These are phyloP conservation scores for Drosophila suzukii DNA, from an alignment of 1,140 invertebrate species.

Conservation along the genomic window DNA sequence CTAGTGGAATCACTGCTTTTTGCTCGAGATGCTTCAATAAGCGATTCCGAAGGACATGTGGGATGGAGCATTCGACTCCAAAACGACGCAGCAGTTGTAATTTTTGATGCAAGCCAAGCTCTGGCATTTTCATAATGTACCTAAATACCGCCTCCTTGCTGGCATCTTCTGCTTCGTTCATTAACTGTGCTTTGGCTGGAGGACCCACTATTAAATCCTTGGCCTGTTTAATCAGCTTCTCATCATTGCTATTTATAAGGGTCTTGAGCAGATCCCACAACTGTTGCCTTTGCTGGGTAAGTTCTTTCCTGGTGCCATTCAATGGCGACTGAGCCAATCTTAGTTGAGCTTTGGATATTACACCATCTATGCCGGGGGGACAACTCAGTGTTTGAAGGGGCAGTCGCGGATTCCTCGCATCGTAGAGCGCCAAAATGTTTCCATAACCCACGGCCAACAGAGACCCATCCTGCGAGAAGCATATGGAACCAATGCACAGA, in stretches of 20 bases:
- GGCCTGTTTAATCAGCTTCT: slow-evolving; percentile 61
- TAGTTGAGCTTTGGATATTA: slow-evolving; percentile 66
- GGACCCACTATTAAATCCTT: slow-evolving; percentile 46
- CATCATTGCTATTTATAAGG: slow-evolving; percentile 64
- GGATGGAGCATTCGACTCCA: slow-evolving; percentile 58
- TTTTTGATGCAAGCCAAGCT: slow-evolving; percentile 75
- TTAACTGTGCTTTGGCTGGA: slow-evolving; percentile 5
- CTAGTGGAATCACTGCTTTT: slow-evolving; percentile 11
- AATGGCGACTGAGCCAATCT: slow-evolving; percentile 48
- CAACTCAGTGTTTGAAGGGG: slow-evolving; percentile 86
- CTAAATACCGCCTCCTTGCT: slow-evolving; percentile 54
- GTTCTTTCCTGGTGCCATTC: slow-evolving; percentile 57
- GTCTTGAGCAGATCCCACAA: slow-evolving; percentile 56
- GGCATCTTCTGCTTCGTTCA: slow-evolving; percentile 14
- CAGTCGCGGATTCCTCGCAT: slow-evolving; percentile 85
- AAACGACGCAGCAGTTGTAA: slow-evolving; percentile 73
- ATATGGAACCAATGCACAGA: slow-evolving; percentile 86
- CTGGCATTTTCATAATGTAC: slow-evolving; percentile 73
- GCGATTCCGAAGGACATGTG: slow-evolving; percentile 15
- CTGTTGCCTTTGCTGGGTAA: slow-evolving; percentile 60
- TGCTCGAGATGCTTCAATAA: slow-evolving; percentile 37
- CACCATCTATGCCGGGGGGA: slow-evolving; percentile 66
- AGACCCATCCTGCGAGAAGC: slow-evolving; percentile 91
- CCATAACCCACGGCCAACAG: slow-evolving; percentile 90
- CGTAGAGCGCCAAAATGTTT: slow-evolving; percentile 90